Evolutionary conservation across 2,797 vertebrate species (phyloP), one percentile per base, ranked within the genome.

Genomic region (Babyrousa celebensis): DNA sequence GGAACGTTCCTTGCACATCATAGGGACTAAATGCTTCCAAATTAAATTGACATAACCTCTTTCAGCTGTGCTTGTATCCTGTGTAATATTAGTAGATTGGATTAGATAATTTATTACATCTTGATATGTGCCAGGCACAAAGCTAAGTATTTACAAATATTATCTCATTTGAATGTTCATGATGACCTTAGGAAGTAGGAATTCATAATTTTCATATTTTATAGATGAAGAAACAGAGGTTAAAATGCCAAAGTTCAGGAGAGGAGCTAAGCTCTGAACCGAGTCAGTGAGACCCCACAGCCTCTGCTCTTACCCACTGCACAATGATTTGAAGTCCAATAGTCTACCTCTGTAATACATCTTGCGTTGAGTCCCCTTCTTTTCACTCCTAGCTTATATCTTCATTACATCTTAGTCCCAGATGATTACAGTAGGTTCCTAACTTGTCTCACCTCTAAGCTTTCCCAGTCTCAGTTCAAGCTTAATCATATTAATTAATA

Each of bases 101-200:
- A 82, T 74, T 74, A 48, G 36, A 36, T 36, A 36, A 36, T 36
- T 36, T 36, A 36, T 36, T 36, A 36, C 36, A 4, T 36, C 36
- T 36, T 36, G 36, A 4, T 36, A 36, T 36, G 36, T 36, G 36
- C 36, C 36, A 36, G 36, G 36, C 70, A 83, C 60, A 67, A 72
- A 93, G n/a, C 67, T 74, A 65, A 74, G 16, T 17, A 40, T 67
- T 85, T 70, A 14, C 54, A 85, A 84, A 70, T 89, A 78, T 43
- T 82, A 58, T 32, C 17, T 83, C 54, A 84, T 89, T 89, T 78
- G 54, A 89, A 70, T 85, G 40, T 8, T 94, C 40, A 85, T 17
- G 63, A 27, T 83, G 63, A 88, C 29, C 23, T 87, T 63, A 72
- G 3, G 5, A 93, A 12, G 6, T 72, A 43, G 65, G 65, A 71